phyloP scores from a whole-genome alignment of 2,113 vertebrate genomes.

The Nanorana parkeri region DNA sequence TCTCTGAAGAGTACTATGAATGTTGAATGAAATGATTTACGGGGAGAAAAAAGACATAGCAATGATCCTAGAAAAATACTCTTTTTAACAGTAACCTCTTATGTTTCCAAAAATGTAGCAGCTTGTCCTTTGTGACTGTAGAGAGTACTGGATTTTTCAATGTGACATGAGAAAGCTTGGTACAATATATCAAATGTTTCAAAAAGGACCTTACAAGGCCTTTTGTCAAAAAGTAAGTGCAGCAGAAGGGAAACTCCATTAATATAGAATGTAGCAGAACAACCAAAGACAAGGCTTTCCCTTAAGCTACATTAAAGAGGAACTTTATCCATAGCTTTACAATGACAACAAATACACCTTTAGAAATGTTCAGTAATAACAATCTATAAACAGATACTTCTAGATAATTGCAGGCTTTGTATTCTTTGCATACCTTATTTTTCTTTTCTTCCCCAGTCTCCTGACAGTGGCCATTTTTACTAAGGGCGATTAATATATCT shows the following conservation, averaged over 20 bases:
- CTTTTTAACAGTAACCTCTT: not conserved
- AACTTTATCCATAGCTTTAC: too few species aligned
- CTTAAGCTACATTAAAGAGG: not conserved
- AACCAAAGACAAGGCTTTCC: not conserved
- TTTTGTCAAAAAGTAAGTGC: slow-evolving; percentile 25
- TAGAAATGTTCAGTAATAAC: too few species aligned
- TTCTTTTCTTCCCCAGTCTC: too few species aligned
- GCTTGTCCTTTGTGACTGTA: slow-evolving; percentile 32
- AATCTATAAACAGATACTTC: too few species aligned
- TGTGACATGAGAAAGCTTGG: slow-evolving; percentile 15
- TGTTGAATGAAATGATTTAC: slow-evolving; percentile 5
- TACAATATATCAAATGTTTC: slow-evolving; percentile 25
- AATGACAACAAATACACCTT: too few species aligned
- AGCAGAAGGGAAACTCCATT: not conserved
- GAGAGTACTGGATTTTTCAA: slow-evolving; percentile 13
- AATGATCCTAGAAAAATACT: slow-evolving; percentile 2
- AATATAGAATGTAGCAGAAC: not conserved
- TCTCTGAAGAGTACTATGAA: not conserved
- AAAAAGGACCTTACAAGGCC: slow-evolving; percentile 25
- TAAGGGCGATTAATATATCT: too few species aligned
- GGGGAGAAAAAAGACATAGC: not conserved
- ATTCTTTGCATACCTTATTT: too few species aligned
- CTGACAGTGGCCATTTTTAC: too few species aligned
- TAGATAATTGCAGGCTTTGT: too few species aligned
- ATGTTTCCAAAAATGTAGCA: not conserved